Evolutionary conservation across 2,797 vertebrate species (phyloP), one percentile per base, ranked within the genome.

Genomic region (Gallinago stenura): DNA sequence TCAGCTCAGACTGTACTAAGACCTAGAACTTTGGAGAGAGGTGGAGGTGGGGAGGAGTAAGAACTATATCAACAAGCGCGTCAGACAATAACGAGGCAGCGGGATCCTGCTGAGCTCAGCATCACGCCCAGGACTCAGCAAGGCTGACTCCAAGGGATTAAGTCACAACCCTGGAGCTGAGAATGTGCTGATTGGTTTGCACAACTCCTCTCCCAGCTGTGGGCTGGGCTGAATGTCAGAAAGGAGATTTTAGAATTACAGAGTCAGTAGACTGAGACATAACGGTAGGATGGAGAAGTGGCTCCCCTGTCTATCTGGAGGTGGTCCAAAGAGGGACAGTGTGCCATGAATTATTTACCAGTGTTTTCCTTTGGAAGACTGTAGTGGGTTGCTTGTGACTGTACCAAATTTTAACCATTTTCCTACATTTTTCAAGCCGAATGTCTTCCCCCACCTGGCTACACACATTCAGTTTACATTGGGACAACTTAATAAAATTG

Each of bases 71-170:
- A 66, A 28, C 33, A 62, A 45, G 50, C 4, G 46, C 3, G 2
- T 15, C 77, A 65, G 48, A 83, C 77, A 41, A 12, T 39, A 31
- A 33, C 1, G 1, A 51, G 57, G 95, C 53, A 31, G 21, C 1
- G 2, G 4, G 62, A 68, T 76, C 71, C 45, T 46, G 84, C 88
- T 64, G 64, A 86, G 89, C 41, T 87, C 66, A 76, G 89, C 76
- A 51, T 58, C 91, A 93, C 83, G 37, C 53, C 91, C 83, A 33
- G 39, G 64, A 7, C 37, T 58, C 18, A 25, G 75, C 46, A 76
- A 12, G 53, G 79, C 79, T 78, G 86, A 54, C 75, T 69, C 51
- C 9, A 19, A n/a, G 5, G 33, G 31, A 39, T 21, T 64, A 48
- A 62, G 60, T 58, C 64, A 31, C 26, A 70, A 21, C 9, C 51